A percentile compares a stretch with the other conserved stretches of the same genome.
These are phyloP conservation scores for Halyomorpha halys DNA, from an alignment of 1,140 invertebrate species.

Conservation along the genomic window DNA sequence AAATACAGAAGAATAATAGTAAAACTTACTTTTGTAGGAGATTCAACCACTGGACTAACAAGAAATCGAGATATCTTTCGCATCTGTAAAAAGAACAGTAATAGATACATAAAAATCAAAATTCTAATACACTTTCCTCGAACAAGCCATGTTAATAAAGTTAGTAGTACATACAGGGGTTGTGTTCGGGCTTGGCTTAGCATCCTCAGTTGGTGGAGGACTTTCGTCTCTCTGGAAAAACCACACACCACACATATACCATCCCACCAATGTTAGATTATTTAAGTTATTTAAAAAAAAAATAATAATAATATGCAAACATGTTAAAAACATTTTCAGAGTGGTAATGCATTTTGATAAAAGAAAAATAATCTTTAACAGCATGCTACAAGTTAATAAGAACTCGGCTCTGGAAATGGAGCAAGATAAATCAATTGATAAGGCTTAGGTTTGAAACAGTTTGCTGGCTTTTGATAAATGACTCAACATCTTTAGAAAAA, in stretches of 20 bases:
- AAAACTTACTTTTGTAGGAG: conserved; percentile 29
- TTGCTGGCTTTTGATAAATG: too few species aligned
- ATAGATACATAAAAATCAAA: too few species aligned
- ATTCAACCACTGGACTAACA: conserved; percentile 54
- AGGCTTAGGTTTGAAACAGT: too few species aligned
- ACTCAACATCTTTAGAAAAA: too few species aligned
- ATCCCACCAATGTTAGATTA: conserved; percentile 11
- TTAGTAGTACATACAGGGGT: conserved; percentile 22
- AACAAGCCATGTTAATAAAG: conserved; percentile 8
- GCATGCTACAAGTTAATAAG: too few species aligned
- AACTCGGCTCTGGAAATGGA: too few species aligned
- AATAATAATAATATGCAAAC: neutral
- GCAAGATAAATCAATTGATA: too few species aligned
- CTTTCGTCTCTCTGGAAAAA: conserved; percentile 23
- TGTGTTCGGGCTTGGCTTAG: conserved; percentile 19
- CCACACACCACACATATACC: conserved; percentile 22
- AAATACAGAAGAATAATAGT: too few species aligned
- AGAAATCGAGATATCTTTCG: conserved; percentile 67
- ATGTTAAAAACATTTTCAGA: conserved; percentile 6
- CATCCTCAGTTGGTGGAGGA: conserved; percentile 4
- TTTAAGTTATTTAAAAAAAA: conserved; percentile 12
- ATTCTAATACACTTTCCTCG: neutral
- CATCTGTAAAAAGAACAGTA: conserved; percentile 33
- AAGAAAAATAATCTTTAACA: neutral
- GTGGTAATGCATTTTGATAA: conserved; percentile 5